Conservation (phyloP, 2,888 invertebrate genomes). For the Lasius platythorax region DNA sequence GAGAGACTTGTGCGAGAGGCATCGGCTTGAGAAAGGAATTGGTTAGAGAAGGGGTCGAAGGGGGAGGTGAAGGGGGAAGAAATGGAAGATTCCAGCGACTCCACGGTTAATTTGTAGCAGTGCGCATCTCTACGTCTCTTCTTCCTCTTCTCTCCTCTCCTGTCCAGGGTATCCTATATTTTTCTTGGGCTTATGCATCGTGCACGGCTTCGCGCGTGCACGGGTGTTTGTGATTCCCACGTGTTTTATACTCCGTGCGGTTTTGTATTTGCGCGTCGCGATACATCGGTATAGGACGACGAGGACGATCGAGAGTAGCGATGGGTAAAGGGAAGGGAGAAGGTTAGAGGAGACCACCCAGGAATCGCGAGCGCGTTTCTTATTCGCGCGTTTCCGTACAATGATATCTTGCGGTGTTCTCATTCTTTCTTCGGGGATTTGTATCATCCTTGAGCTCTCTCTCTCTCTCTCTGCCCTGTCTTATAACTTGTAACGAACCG, state of each 20-base stretch:
- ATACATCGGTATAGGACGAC: conserved; percentile 36
- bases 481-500: neutral
- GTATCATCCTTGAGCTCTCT: neutral
- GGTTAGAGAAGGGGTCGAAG: conserved; percentile 23
- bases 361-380: conserved; percentile 23
- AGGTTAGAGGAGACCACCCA: conserved; percentile 44
- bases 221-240: conserved; percentile 56
- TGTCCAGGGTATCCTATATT: conserved; percentile 13
- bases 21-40: conserved; percentile 39
- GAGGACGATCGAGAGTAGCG: neutral
- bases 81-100: conserved; percentile 63
- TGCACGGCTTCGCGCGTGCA: neutral
- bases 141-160: neutral
- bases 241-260: conserved; percentile 43
- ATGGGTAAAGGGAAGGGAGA: neutral
- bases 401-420: conserved; percentile 15
- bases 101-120: conserved; percentile 68
- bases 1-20: conserved; percentile 30
- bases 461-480: neutral
- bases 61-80: conserved; percentile 25
- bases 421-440: neutral
- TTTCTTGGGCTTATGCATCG: conserved; percentile 31
- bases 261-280: conserved; percentile 60
- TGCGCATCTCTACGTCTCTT: conserved; percentile 41
- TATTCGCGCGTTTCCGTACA: conserved; percentile 37